A percentile compares a stretch with the other conserved stretches of the same genome.
phyloP scores from a whole-genome alignment of 1,140 invertebrate species.

The Lutraria rhynchaena region DNA sequence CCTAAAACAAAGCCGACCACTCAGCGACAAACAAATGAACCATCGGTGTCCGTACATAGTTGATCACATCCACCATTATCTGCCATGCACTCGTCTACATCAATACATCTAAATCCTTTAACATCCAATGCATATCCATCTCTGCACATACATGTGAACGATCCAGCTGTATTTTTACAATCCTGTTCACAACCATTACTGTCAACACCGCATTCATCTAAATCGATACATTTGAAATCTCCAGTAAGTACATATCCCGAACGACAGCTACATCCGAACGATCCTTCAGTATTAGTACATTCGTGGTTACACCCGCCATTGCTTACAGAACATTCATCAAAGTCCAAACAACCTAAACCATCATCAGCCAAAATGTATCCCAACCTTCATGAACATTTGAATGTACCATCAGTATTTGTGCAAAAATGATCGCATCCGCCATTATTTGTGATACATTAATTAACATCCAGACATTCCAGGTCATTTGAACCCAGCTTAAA shows the following conservation, averaged over 20 bases:
- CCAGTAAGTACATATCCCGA: background rate
- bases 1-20: background rate
- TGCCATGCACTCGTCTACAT: background rate
- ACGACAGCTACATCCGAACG: background rate
- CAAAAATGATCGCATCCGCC: constrained; percentile 18
- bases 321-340: background rate
- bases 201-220: background rate
- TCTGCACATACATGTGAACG: background rate
- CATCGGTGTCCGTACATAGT: background rate
- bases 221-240: background rate
- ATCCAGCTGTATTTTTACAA: background rate
- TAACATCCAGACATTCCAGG: too few relatives aligned
- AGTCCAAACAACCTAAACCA: background rate
- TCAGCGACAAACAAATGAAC: background rate
- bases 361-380: background rate
- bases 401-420: background rate
- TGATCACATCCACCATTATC: constrained; percentile 1
- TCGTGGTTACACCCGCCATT: background rate
- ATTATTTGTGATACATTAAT: constrained; percentile 7
- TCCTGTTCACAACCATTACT: background rate
- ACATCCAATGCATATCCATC: too few relatives aligned
- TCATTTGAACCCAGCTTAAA: too few relatives aligned
- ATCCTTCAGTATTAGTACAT: background rate
- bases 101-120: background rate
- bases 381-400: background rate